Percentiles rank a stretch among this genome's conserved stretches.
Evolutionary conservation across 2,113 vertebrate species (phyloP).

Genomic region (Pungitius pungitius): DNA sequence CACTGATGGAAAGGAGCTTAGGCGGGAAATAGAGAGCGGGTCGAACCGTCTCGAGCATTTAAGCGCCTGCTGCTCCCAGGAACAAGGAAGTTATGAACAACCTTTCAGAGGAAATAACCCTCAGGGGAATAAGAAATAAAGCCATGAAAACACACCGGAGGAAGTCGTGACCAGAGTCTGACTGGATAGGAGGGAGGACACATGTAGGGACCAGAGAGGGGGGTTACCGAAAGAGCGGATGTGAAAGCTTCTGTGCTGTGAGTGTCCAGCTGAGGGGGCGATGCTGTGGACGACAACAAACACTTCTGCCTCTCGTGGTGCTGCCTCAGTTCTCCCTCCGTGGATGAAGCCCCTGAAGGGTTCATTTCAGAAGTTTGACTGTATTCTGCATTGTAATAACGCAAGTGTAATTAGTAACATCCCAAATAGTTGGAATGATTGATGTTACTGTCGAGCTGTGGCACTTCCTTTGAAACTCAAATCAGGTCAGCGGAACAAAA

Average conservation of each 20-base stretch:
- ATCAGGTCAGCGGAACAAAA: neutral
- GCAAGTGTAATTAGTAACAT: neutral
- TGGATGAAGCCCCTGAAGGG: neutral
- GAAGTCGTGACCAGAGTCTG: too few species aligned
- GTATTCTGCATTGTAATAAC: neutral
- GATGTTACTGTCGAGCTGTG: neutral
- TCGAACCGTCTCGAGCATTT: too few species aligned
- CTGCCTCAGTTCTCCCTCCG: neutral
- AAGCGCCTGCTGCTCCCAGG: too few species aligned
- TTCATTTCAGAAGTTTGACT: neutral
- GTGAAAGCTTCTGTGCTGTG: neutral
- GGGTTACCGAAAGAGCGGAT: too few species aligned
- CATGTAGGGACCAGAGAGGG: too few species aligned
- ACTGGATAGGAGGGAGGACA: too few species aligned
- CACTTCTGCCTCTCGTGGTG: neutral
- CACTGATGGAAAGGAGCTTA: too few species aligned
- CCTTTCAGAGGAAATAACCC: too few species aligned
- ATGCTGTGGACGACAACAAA: slow-evolving; percentile 3
- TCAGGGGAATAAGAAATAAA: too few species aligned
- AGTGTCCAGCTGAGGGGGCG: slow-evolving; percentile 11
- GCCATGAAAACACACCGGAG: too few species aligned
- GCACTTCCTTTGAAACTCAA: neutral
- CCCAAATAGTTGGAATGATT: neutral
- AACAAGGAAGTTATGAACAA: too few species aligned
- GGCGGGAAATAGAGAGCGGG: too few species aligned